phyloP scores from a whole-genome alignment of 2,888 invertebrate species.

The Microplitis manilae region DNA sequence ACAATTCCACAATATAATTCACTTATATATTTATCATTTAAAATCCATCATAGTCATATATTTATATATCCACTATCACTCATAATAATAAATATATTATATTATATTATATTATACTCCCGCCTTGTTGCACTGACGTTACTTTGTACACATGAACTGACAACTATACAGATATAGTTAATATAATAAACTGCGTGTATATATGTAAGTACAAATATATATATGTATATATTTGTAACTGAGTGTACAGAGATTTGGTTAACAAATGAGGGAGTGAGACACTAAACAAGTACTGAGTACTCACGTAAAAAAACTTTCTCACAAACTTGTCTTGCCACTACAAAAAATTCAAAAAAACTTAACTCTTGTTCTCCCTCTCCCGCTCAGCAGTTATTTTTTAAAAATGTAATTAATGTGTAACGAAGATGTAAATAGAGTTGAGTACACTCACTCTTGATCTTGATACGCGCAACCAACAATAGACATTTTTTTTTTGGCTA shows the following conservation, averaged over 20 bases:
- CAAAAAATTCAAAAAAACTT: background rate
- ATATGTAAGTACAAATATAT: background rate
- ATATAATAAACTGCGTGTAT: background rate
- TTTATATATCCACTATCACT: constrained; percentile 22
- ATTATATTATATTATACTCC: background rate
- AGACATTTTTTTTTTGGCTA: background rate
- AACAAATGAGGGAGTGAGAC: background rate
- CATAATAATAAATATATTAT: constrained; percentile 8
- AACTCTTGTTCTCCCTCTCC: background rate
- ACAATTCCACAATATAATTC: constrained; percentile 38
- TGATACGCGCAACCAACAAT: background rate
- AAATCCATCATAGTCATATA: constrained; percentile 53
- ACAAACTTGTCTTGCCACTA: background rate
- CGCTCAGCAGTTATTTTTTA: background rate
- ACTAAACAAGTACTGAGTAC: background rate
- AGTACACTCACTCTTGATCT: background rate
- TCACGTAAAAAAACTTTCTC: background rate
- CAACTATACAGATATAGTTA: constrained; percentile 4
- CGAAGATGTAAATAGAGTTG: background rate
- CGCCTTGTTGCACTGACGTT: background rate
- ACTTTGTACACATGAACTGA: constrained; percentile 21
- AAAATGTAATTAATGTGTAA: background rate
- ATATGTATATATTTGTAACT: background rate
- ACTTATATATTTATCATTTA: constrained; percentile 57
- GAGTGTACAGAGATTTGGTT: background rate